Percentiles rank a stretch among this genome's conserved stretches.
phyloP scores from a whole-genome alignment of 92 coral and sea anemone species.

The Umimayanthus kanabou region DNA sequence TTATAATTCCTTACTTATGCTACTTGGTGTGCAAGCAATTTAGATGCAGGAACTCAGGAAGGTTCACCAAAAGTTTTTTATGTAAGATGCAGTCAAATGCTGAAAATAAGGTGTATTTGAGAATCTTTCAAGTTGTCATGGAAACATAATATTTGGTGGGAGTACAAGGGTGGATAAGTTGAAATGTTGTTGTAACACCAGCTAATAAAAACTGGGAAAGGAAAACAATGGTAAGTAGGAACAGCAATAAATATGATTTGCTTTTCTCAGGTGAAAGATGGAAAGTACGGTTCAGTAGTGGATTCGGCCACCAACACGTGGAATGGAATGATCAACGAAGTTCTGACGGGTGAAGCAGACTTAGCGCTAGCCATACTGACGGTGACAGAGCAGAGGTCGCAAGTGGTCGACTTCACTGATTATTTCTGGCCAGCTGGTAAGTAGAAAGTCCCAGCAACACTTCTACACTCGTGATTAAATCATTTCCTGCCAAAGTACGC shows the following conservation, averaged over 20 bases:
- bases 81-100: no score
- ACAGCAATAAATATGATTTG: background rate
- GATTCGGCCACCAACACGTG: slow-evolving; percentile 3
- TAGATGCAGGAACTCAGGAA: no score
- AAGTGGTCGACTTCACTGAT: slow-evolving; percentile 6
- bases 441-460: background rate
- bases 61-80: no score
- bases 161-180: no score
- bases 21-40: no score
- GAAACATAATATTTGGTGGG: no score
- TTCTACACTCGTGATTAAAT: background rate
- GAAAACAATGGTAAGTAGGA: no score
- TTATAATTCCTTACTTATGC: no score
- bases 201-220: no score
- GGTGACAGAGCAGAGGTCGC: background rate
- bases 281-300: background rate
- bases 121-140: no score
- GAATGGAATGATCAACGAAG: slow-evolving; percentile 7
- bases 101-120: no score
- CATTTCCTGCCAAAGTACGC: background rate
- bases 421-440: slow-evolving; percentile 8
- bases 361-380: slow-evolving; percentile 7
- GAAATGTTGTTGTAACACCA: no score
- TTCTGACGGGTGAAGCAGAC: slow-evolving; percentile 3
- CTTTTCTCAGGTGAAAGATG: slow-evolving; percentile 10